A percentile compares a stretch with the other conserved stretches of the same genome.
Evolutionary conservation across 2,113 vertebrate genomes (phyloP).

Genomic region (Oryzias melastigma): DNA sequence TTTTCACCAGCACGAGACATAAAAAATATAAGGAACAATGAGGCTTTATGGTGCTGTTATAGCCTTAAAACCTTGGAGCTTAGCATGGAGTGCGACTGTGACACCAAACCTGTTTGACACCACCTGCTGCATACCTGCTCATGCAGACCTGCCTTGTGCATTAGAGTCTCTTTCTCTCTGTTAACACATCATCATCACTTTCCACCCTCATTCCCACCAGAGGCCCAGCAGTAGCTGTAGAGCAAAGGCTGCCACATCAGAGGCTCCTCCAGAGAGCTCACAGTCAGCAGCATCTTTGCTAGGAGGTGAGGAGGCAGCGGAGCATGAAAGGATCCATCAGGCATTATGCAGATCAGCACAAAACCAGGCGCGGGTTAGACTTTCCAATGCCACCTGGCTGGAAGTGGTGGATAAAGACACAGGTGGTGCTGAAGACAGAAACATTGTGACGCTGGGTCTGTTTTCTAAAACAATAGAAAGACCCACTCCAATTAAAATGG

Average conservation of each 20-base stretch:
- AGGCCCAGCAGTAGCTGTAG: conserved; percentile 33
- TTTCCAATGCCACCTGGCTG: conserved; percentile 23
- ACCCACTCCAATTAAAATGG: background rate
- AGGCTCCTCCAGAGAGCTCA: conserved; percentile 33
- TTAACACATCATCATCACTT: conserved; percentile 42
- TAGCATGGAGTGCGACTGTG: conserved; percentile 1
- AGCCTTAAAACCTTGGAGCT: conserved; percentile 1
- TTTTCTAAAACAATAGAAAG: background rate
- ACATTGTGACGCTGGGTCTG: background rate
- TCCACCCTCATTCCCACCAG: conserved; percentile 23
- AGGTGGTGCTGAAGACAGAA: background rate
- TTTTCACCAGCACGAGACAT: conserved; percentile 4
- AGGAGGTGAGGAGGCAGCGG: conserved; percentile 41
- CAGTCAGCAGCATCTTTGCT: conserved; percentile 32
- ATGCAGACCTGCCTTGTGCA: conserved; percentile 12
- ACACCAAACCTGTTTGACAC: conserved; percentile 28
- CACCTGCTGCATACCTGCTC: conserved; percentile 31
- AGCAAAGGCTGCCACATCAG: conserved; percentile 39
- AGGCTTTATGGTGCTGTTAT: background rate
- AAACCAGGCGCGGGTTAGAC: conserved; percentile 7
- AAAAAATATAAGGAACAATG: background rate
- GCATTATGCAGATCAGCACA: conserved; percentile 34
- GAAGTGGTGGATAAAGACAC: conserved; percentile 7
- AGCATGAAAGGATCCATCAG: conserved; percentile 37
- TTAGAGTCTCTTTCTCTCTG: conserved; percentile 12